Base-by-base conservation (phyloP, 92 coral and sea anemone genomes). In the Umimayanthus chanpuru region DNA sequence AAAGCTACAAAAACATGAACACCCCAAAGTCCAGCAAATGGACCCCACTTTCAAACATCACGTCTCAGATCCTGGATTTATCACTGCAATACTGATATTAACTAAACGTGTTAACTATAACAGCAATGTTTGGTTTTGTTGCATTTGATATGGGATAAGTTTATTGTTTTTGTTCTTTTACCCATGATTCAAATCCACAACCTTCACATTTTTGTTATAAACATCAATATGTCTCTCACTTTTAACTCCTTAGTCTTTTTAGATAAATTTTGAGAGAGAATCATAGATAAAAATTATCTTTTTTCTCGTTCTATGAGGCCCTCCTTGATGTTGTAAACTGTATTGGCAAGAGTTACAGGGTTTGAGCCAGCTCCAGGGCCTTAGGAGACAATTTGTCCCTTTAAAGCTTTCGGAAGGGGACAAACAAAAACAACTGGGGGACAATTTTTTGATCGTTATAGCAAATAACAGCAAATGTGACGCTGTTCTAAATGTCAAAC, bases 221-320 rank as follows among this genome's bases (percentile, higher is more conserved):
- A 68, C 25, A 68, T 68, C 25, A 68, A 68, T 47, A 47, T 68
- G 30, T 6, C 53, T 68, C 38, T 16, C 74, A 25, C 74, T 68
- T 68, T 68, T 68, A 68, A 68, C 74, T 68, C 74, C 74, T 25
- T 82, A 82, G 66, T 64, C 86, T 43, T 82, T 82, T 67, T 28
- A 47, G 66, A 82, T 64, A 72, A 82, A 61, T 40, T 82, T 82
- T 29, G 86, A 82, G 38, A 82, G 73, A 64, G 74, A 55, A 72
- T 82, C 74, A 64, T 56, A 36, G 41, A 82, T 50, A 30, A 82
- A 61, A n/a, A 55, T 76, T 82, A 40, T 25, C 64, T 39, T 82
- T 83, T n/a, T 83, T 67, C 73, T 32, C 50, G 65, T 30, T 53
- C 65, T 25, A 40, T 71, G 23, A 80, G 38, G 85, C 81, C 89